Conservation (phyloP, 1,140 invertebrate genomes). For the Drosophila erecta region DNA sequence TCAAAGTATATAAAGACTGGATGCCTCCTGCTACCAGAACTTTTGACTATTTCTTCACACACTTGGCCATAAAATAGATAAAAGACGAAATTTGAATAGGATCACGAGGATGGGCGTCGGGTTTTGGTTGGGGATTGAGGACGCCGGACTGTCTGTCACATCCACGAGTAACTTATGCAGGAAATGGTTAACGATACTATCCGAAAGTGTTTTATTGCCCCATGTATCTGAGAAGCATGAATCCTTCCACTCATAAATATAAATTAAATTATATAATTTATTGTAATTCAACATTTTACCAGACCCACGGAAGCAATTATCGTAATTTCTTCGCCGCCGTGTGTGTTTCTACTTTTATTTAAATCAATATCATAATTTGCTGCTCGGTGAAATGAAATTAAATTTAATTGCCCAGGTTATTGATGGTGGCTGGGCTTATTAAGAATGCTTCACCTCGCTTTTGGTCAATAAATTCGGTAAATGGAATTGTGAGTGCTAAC, state of each 20-base stretch:
- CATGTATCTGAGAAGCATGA: slow-evolving; percentile 22
- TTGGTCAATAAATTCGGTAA: slow-evolving; percentile 26
- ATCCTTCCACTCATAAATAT: slow-evolving; percentile 60
- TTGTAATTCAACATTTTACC: slow-evolving; percentile 70
- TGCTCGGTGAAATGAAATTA: slow-evolving; percentile 49
- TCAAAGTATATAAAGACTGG: slow-evolving; percentile 76
- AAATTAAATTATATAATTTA: slow-evolving; percentile 81
- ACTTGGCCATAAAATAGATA: slow-evolving; percentile 77
- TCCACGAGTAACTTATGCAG: slow-evolving; percentile 53
- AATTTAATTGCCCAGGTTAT: slow-evolving; percentile 58
- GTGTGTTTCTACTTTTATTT: slow-evolving; percentile 55
- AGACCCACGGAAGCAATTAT: slow-evolving; percentile 70
- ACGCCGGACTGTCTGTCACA: slow-evolving; percentile 62
- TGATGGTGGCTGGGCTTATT: slow-evolving; percentile 39
- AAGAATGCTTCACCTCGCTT: slow-evolving; percentile 27
- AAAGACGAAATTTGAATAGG: slow-evolving; percentile 76
- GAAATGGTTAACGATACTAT: slow-evolving; percentile 71
- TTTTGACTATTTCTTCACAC: slow-evolving; percentile 60
- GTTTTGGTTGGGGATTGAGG: slow-evolving; percentile 4
- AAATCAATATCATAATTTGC: slow-evolving; percentile 59
- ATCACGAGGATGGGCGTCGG: slow-evolving; percentile 7
- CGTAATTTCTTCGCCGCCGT: slow-evolving; percentile 56
- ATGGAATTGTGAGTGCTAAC: no score
- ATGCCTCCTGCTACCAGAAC: slow-evolving; percentile 36
- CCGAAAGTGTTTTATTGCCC: slow-evolving; percentile 60